These are phyloP conservation scores for Rhagoletis pomonella DNA, from an alignment of 1,140 invertebrate species.

Conservation along the genomic window DNA sequence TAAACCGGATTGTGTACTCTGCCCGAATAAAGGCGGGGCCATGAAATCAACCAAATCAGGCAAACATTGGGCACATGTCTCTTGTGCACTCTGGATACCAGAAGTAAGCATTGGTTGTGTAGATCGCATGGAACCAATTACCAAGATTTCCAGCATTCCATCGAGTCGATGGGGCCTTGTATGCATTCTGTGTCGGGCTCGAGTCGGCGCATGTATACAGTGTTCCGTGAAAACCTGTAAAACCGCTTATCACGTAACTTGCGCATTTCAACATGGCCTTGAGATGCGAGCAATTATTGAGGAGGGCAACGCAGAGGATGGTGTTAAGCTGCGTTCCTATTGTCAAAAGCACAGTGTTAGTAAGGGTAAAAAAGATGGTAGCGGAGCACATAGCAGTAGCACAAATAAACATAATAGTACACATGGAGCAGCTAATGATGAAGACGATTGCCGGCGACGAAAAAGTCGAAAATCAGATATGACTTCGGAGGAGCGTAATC, in stretches of 20 bases:
- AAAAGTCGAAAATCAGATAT: slow-evolving; percentile 89
- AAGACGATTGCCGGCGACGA: slow-evolving; percentile 84
- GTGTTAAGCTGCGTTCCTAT: slow-evolving; percentile 95
- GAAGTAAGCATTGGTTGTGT: slow-evolving; percentile 98
- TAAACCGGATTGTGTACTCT: slow-evolving; percentile 93
- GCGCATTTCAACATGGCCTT: slow-evolving; percentile 96
- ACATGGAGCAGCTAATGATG: slow-evolving; percentile 80
- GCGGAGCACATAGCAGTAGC: slow-evolving; percentile 62
- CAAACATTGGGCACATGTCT: slow-evolving; percentile 98
- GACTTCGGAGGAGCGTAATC: slow-evolving; percentile 92
- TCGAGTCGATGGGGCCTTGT: slow-evolving; percentile 94
- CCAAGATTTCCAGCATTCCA: slow-evolving; percentile 98
- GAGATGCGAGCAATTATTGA: slow-evolving; percentile 98
- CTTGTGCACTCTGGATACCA: slow-evolving; percentile 99
- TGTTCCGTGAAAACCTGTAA: slow-evolving; percentile 99
- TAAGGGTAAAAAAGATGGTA: slow-evolving; percentile 81
- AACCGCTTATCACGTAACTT: slow-evolving; percentile 98
- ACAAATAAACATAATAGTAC: slow-evolving; percentile 63
- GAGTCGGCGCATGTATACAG: slow-evolving; percentile 97
- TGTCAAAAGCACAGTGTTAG: slow-evolving; percentile 97
- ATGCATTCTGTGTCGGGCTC: slow-evolving; percentile 95
- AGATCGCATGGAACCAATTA: slow-evolving; percentile 98
- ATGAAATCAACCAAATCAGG: slow-evolving; percentile 97
- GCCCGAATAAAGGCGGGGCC: slow-evolving; percentile 96
- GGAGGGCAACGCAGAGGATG: slow-evolving; percentile 95